Conservation (phyloP, 2,888 invertebrate genomes). For the Tanytarsus gracilentus region DNA sequence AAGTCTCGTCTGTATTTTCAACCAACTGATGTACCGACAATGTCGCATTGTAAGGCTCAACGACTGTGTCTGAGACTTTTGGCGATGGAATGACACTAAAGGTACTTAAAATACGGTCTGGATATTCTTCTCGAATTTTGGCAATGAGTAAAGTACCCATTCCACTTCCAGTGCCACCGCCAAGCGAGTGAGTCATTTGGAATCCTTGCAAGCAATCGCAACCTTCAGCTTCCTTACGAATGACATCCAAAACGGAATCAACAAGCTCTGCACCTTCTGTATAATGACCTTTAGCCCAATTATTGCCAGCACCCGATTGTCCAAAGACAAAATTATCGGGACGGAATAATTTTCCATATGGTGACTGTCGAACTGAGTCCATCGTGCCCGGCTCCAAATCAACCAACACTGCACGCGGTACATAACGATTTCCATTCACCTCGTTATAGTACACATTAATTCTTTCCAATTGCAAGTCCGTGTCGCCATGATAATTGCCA, state of each 20-base stretch:
- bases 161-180: conserved; percentile 73
- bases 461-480: conserved; percentile 63
- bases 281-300: conserved; percentile 83
- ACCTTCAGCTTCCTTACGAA: conserved; percentile 61
- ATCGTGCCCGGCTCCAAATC: conserved; percentile 86
- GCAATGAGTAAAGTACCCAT: conserved; percentile 71
- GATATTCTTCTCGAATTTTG: conserved; percentile 75
- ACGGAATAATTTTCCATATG: conserved; percentile 70
- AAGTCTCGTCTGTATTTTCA: conserved; percentile 68
- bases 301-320: conserved; percentile 81
- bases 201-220: conserved; percentile 70
- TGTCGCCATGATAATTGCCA: conserved; percentile 64
- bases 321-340: conserved; percentile 83
- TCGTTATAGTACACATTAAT: conserved; percentile 76
- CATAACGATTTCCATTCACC: conserved; percentile 62
- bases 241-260: conserved; percentile 61
- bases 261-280: conserved; percentile 70
- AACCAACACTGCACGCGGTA: conserved; percentile 74
- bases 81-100: conserved; percentile 76
- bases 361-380: conserved; percentile 72
- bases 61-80: conserved; percentile 57
- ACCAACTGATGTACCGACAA: conserved; percentile 65
- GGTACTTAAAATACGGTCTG: conserved; percentile 73
- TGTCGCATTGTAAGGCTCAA: conserved; percentile 72
- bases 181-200: conserved; percentile 69